Conservation (phyloP, 2,888 invertebrate species). For the Zygaena filipendulae region DNA sequence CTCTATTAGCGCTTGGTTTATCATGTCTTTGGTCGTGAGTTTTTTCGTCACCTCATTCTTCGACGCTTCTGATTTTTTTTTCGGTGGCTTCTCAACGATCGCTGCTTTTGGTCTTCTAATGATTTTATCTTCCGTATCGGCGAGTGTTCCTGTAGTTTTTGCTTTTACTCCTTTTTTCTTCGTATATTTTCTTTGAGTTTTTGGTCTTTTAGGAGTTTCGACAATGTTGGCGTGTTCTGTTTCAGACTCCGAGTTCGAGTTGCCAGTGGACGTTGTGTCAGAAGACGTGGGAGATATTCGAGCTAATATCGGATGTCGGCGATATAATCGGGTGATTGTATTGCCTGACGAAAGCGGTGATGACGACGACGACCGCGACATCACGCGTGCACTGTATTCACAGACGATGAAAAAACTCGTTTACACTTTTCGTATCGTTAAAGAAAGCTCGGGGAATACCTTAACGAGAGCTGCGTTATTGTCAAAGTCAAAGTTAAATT, state of each 20-base stretch:
- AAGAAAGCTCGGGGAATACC: conserved; percentile 18
- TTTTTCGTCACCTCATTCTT: conserved; percentile 28
- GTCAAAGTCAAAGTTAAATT: conserved; percentile 3
- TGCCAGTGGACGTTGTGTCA: no score
- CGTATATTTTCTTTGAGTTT: no score
- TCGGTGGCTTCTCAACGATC: conserved; percentile 21
- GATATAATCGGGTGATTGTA: no score
- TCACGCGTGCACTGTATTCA: conserved; percentile 16
- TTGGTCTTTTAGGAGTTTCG: no score
- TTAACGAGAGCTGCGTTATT: conserved; percentile 17
- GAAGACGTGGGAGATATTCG: no score
- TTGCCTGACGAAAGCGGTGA: no score
- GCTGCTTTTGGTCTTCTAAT: conserved; percentile 27
- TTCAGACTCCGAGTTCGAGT: no score
- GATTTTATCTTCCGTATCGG: conserved; percentile 22
- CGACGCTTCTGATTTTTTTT: conserved; percentile 19
- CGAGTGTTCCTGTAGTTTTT: no score
- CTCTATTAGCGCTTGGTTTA: conserved; percentile 33
- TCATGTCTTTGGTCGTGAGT: conserved; percentile 38
- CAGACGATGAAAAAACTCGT: conserved; percentile 3
- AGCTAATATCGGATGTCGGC: no score
- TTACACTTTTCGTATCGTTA: conserved; percentile 1
- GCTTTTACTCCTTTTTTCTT: background rate
- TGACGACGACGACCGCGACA: background rate
- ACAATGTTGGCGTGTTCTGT: no score